A percentile compares a stretch with the other conserved stretches of the same genome.
These are phyloP conservation scores for Mesitornis unicolor DNA, from an alignment of 2,113 vertebrate genomes.

Conservation along the genomic window DNA sequence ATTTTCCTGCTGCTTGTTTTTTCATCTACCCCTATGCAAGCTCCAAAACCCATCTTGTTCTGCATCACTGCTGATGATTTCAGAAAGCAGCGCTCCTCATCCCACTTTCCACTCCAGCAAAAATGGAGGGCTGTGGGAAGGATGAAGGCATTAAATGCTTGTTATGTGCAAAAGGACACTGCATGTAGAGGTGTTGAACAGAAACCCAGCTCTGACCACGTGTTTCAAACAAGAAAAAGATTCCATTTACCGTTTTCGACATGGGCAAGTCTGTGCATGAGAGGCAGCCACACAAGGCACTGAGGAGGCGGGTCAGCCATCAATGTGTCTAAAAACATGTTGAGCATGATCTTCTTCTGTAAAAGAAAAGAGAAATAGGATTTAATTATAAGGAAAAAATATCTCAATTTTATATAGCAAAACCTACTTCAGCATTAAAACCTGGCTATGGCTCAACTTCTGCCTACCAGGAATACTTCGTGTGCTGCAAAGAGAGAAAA, in stretches of 20 bases:
- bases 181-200: rapidly evolving
- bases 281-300: conserved; percentile 98
- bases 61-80: not conserved
- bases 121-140: not conserved
- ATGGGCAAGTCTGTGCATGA: conserved; percentile 96
- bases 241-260: conserved; percentile 89
- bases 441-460: not conserved
- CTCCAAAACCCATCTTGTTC: not conserved
- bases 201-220: not conserved
- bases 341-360: conserved; percentile 94
- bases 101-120: no score
- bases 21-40: no score
- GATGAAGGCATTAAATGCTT: not conserved
- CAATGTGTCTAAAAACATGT: conserved; percentile 93
- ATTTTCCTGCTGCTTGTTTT: not conserved
- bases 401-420: rapidly evolving
- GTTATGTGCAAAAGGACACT: rapidly evolving
- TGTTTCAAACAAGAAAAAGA: not conserved
- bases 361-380: conserved; percentile 37
- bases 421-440: not conserved
- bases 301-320: conserved; percentile 97
- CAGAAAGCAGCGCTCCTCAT: no score
- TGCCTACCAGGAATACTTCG: not conserved
- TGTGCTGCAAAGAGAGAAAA: not conserved
- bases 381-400: not conserved